These are phyloP conservation scores for Lepidonotus clava DNA, from an alignment of 2,888 invertebrate genomes.

Conservation along the genomic window DNA sequence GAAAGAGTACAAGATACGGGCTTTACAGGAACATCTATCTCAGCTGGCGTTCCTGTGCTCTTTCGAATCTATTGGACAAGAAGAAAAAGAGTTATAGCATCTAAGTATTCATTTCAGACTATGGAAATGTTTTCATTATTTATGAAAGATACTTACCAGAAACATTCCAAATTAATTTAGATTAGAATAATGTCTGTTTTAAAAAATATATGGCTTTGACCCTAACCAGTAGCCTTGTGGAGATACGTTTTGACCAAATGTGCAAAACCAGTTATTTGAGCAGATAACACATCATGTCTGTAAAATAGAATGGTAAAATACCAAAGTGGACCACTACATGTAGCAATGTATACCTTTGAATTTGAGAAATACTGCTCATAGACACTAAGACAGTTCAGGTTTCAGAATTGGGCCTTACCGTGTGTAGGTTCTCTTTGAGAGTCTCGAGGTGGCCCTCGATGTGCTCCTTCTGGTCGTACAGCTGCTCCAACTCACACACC, in stretches of 20 bases:
- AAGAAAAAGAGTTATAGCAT: too few species aligned
- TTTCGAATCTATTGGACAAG: slow-evolving; percentile 47
- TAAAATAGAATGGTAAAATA: background rate
- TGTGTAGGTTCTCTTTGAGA: slow-evolving; percentile 59
- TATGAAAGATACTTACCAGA: too few species aligned
- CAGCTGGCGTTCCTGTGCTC: background rate
- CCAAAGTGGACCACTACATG: too few species aligned
- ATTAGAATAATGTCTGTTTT: too few species aligned
- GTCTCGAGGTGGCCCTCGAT: slow-evolving; percentile 56
- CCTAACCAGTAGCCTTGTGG: background rate
- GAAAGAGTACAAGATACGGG: background rate
- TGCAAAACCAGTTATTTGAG: background rate
- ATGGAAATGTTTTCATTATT: too few species aligned
- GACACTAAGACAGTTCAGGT: too few species aligned
- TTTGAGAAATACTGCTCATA: background rate
- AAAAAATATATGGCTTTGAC: background rate
- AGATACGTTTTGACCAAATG: background rate
- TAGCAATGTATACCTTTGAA: too few species aligned
- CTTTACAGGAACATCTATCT: background rate
- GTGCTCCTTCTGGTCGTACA: slow-evolving; percentile 62
- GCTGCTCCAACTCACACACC: slow-evolving; percentile 58
- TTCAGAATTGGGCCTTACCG: too few species aligned
- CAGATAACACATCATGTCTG: background rate
- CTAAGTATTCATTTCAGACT: too few species aligned
- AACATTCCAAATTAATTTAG: too few species aligned